Conservation (phyloP, 2,797 vertebrate species). For the Syndactyla subalaris region DNA sequence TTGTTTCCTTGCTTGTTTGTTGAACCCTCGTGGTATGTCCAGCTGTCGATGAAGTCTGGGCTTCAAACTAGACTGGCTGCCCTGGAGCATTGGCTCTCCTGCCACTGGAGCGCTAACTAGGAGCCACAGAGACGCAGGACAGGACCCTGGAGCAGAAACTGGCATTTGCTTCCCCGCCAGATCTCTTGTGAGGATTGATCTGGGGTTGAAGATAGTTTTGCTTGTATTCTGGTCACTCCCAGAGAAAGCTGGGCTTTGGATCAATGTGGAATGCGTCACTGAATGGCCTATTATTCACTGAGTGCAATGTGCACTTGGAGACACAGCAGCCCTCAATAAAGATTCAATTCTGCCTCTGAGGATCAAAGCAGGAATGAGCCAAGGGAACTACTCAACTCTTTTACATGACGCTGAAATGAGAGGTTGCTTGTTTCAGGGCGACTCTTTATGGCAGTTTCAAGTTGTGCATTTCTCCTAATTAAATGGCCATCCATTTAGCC, state of each 20-base stretch:
- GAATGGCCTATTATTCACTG: constrained; percentile 56
- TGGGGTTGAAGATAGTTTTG: constrained; percentile 47
- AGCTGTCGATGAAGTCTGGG: not conserved
- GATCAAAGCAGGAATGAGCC: constrained; percentile 43
- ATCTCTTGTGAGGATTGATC: constrained; percentile 46
- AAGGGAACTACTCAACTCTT: constrained; percentile 14
- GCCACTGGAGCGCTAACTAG: constrained; percentile 7
- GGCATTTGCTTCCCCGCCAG: constrained; percentile 14
- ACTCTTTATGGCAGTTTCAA: not conserved
- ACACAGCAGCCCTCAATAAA: constrained; percentile 45
- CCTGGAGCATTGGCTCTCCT: constrained; percentile 9
- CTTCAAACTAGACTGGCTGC: constrained; percentile 22
- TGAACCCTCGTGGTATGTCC: not conserved
- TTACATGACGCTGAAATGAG: constrained; percentile 15
- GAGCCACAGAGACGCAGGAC: not conserved
- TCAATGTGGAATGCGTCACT: constrained; percentile 54
- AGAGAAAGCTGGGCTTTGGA: constrained; percentile 48
- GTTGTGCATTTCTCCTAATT: not conserved
- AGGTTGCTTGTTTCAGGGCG: not conserved
- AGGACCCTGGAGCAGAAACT: not conserved
- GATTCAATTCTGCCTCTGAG: constrained; percentile 46
- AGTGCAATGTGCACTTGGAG: not conserved
- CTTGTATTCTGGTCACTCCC: constrained; percentile 61
- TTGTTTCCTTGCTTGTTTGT: constrained; percentile 36
- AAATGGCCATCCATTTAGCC: not conserved